Percentiles rank a stretch among this genome's conserved stretches.
phyloP scores from a whole-genome alignment of 2,797 vertebrate species.

The Numenius phaeopus region DNA sequence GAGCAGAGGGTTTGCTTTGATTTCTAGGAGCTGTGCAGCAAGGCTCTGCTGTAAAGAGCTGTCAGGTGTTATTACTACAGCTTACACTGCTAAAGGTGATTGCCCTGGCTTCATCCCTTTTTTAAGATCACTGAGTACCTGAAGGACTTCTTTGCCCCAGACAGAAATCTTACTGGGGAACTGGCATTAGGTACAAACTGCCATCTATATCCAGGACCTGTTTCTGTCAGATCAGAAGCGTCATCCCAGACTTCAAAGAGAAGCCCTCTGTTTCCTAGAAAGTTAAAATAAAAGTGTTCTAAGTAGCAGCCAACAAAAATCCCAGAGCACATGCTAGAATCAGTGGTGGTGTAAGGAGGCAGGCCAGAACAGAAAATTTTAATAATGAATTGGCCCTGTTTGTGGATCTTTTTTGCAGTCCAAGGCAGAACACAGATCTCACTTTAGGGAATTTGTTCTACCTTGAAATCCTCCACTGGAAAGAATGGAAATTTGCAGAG shows the following conservation, averaged over 20 bases:
- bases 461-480: not conserved
- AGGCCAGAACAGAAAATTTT: not conserved
- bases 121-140: slow-evolving; percentile 72
- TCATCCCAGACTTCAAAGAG: slow-evolving; percentile 81
- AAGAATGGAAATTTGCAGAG: not conserved
- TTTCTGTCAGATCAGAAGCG: slow-evolving; percentile 54
- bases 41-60: slow-evolving; percentile 14
- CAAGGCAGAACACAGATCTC: not conserved
- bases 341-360: not conserved
- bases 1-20: slow-evolving; percentile 50
- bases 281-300: slow-evolving; percentile 24
- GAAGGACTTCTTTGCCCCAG: slow-evolving; percentile 67
- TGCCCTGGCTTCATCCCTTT: not conserved
- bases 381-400: not conserved
- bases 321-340: not conserved
- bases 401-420: not conserved
- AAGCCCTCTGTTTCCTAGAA: slow-evolving; percentile 82
- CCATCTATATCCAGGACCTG: slow-evolving; percentile 70
- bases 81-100: slow-evolving; percentile 16
- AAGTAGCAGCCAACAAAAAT: slow-evolving; percentile 16
- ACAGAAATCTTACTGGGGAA: slow-evolving; percentile 70
- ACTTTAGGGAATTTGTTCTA: not conserved
- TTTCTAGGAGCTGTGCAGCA: not conserved
- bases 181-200: slow-evolving; percentile 77
- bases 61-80: not conserved